Evolutionary conservation across 1,140 invertebrate species (phyloP), one percentile per base, ranked within the genome.

Genomic region (Cherax quadricarinatus): DNA sequence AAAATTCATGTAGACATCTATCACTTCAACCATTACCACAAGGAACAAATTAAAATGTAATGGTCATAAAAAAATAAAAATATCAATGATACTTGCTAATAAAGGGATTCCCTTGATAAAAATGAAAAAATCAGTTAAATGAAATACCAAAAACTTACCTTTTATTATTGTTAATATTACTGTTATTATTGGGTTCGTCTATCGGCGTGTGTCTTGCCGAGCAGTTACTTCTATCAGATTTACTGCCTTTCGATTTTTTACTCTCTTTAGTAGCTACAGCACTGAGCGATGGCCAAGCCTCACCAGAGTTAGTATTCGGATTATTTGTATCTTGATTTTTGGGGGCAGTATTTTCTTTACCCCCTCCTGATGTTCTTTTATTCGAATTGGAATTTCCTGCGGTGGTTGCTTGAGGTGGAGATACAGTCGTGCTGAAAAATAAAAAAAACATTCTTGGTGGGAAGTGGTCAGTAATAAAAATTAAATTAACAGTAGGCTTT

Each of bases 121-220:
- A 41, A 41, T 41, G 30, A 41, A 41, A 41, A 41, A 41, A 41
- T 41, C 30, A 41, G 30, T 41, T 41, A 41, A 41, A 41, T 41
- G 30, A 41, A 41, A 41, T 41, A 41, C 30, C 30, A 41, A 41
- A 41, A 41, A 41, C 30, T 82, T 48, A 78, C 49, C 70, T 57
- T 81, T 62, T 60, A 78, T 70, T 92, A 57, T 79, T 87, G 60
- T 24, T 83, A 84, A 51, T 89, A 82, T 80, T 89, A 70, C 86
- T 93, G 51, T 93, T 93, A 81, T 91, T 91, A 86, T 93, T 93
- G 79, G 90, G 87, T 73, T 93, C 92, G 30, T 93, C 92, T 60
- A 92, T 91, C 80, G 82, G 73, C 30, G 83, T 91, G 79, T 91
- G 88, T 86, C 89, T 93, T 49, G 86, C n/a, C 51, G 89, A 89